phyloP scores from a whole-genome alignment of 2,888 invertebrate genomes.

The Tetropium fuscum region DNA sequence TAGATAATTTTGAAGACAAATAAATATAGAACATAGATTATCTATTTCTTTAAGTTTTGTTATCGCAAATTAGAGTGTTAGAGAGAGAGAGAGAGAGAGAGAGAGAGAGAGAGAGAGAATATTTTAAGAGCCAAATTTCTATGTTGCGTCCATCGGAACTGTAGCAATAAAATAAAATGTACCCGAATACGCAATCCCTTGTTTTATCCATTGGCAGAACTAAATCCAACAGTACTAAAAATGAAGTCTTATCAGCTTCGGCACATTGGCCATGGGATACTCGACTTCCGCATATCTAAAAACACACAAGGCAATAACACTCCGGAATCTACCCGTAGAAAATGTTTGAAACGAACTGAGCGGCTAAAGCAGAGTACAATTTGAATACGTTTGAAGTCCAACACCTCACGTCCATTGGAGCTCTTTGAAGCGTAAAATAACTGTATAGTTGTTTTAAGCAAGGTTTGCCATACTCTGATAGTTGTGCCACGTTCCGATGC shows the following conservation, averaged over 20 bases:
- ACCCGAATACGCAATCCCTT: too few relatives aligned
- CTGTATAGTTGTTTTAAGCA: slow-evolving; percentile 32
- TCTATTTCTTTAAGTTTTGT: too few relatives aligned
- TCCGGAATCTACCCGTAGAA: slow-evolving; percentile 20
- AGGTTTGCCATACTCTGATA: slow-evolving; percentile 19
- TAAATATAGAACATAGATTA: too few relatives aligned
- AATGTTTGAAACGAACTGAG: slow-evolving; percentile 22
- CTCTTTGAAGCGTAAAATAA: slow-evolving; percentile 34
- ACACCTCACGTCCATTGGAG: slow-evolving; percentile 36
- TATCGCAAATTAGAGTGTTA: too few relatives aligned
- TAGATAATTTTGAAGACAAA: background rate
- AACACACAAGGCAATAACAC: slow-evolving; percentile 21
- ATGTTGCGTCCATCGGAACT: too few relatives aligned
- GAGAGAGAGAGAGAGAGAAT: too few relatives aligned
- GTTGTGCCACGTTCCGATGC: slow-evolving; percentile 28
- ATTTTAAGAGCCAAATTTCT: too few relatives aligned
- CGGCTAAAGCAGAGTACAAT: slow-evolving; percentile 33
- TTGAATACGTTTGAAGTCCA: slow-evolving; percentile 39
- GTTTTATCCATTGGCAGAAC: too few relatives aligned
- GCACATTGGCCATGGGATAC: background rate
- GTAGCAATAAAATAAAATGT: too few relatives aligned
- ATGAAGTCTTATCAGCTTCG: slow-evolving; percentile 1
- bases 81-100: too few relatives aligned
- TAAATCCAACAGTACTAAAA: background rate
- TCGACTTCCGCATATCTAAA: slow-evolving; percentile 4